Conservation (phyloP, 1,140 invertebrate species). For the Chelonus insularis region DNA sequence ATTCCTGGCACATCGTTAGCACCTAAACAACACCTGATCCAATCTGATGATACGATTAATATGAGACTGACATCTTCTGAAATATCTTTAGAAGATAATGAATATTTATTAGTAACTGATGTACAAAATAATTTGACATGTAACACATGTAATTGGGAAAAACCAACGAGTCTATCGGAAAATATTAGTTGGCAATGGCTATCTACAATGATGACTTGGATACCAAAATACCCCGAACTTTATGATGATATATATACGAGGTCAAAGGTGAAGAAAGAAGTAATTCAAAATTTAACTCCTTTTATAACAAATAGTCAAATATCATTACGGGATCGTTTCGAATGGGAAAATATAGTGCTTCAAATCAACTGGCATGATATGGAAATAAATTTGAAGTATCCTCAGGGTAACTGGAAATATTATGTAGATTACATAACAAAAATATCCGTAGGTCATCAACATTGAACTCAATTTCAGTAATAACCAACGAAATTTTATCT, state of each 20-base stretch:
- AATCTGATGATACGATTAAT: not conserved
- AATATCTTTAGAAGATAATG: not conserved
- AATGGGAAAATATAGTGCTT: slow-evolving; percentile 34
- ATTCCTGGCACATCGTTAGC: slow-evolving; percentile 56
- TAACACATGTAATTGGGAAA: slow-evolving; percentile 14
- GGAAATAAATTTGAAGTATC: slow-evolving; percentile 36
- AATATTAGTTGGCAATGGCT: slow-evolving; percentile 56
- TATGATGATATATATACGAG: not conserved
- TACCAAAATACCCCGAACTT: slow-evolving; percentile 48
- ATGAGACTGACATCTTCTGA: not conserved
- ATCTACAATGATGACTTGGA: slow-evolving; percentile 56
- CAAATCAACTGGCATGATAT: slow-evolving; percentile 45
- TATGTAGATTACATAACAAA: slow-evolving; percentile 42
- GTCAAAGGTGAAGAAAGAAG: not conserved
- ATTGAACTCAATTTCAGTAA: slow-evolving; percentile 21
- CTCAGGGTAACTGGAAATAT: slow-evolving; percentile 42
- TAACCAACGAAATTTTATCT: not conserved
- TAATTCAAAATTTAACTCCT: slow-evolving; percentile 1
- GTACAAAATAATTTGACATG: slow-evolving; percentile 19
- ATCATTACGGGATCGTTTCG: not conserved
- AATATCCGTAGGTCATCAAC: slow-evolving; percentile 38
- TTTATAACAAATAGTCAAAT: slow-evolving; percentile 28
- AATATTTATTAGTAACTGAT: not conserved
- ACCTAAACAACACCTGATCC: slow-evolving; percentile 23
- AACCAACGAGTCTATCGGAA: slow-evolving; percentile 14